Base-by-base conservation (phyloP, 2,888 invertebrate species). In the Perizoma affinitatum region DNA sequence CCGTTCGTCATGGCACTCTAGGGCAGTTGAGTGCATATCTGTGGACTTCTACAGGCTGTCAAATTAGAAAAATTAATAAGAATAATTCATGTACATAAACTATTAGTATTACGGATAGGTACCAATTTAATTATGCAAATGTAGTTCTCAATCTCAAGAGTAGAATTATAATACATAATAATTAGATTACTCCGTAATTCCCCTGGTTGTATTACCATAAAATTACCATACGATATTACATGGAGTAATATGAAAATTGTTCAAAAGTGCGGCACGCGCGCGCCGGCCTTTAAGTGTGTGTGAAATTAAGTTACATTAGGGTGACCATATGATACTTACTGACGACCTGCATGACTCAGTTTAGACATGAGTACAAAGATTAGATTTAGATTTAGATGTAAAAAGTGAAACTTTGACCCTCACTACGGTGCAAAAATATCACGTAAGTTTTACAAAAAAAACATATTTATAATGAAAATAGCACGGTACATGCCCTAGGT, bases 221-320 rank as follows among this genome's bases (percentile, higher is more conserved):
- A 65, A 70, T 70, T 70, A 68, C 61, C 71, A 70, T 69, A 61
- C 54, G 57, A 59, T 68, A 61, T 61, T 62, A 67, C 44, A 48
- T 47, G 46, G 56, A 53, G 49, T 66, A 59, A 66, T 63, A 69
- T 67, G 69, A 67, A 70, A 69, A 67, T 64, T 62, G 62, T 67
- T 67, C 63, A 56, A 34, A 61, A 63, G 65, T 52, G 67, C 42
- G 54, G 54, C 66, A 63, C 66, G 69, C 66, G 68, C 52, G 43
- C 63, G 58, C 54, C 41, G 42, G 66, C 67, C 72, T 68, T 61
- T 66, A 61, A 56, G 54, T 50, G 50, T 41, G 60, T 57, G 54
- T 58, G 53, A 65, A 69, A 68, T 66, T 61, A 57, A 65, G 54
- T 65, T 67, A 46, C 11, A 9, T 35, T 54, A 57, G 42, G 58